A percentile compares a stretch with the other conserved stretches of the same genome.
phyloP scores from a whole-genome alignment of 2,113 vertebrate species.

The Acrocephalus arundinaceus region DNA sequence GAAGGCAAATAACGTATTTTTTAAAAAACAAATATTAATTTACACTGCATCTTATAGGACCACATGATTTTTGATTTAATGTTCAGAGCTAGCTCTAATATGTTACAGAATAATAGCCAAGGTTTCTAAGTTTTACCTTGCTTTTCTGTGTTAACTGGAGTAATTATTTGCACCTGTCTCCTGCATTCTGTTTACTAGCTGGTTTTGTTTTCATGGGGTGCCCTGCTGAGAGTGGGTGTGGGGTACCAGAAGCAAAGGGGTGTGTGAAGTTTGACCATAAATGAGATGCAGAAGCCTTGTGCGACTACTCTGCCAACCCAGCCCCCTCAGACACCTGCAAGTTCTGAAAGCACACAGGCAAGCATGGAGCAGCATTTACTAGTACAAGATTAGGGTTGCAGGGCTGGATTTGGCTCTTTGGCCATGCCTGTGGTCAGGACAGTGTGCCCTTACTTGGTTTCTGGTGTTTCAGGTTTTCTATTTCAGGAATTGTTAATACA shows the following conservation, averaged over 20 bases:
- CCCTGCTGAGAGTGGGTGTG: not conserved
- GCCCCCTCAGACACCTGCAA: rapidly evolving
- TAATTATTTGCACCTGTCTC: not conserved
- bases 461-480: not conserved
- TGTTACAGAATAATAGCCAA: not conserved
- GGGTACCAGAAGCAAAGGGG: not conserved
- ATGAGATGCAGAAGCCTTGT: not conserved
- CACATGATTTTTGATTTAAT: not conserved
- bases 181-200: not conserved
- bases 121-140: not conserved
- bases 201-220: not conserved
- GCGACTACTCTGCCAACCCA: not conserved
- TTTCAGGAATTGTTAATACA: not conserved
- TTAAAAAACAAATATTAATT: not conserved
- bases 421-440: not conserved
- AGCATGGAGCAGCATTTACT: rapidly evolving
- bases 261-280: not conserved
- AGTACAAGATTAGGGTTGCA: not conserved
- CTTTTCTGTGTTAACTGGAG: not conserved
- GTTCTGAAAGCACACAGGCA: not conserved
- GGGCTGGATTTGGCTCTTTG: not conserved
- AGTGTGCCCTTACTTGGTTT: not conserved
- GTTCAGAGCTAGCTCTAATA: not conserved
- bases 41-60: not conserved
- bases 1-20: not conserved